Evolutionary conservation across 2,888 invertebrate species (phyloP).

Genomic region (Falcaria lacertinaria): DNA sequence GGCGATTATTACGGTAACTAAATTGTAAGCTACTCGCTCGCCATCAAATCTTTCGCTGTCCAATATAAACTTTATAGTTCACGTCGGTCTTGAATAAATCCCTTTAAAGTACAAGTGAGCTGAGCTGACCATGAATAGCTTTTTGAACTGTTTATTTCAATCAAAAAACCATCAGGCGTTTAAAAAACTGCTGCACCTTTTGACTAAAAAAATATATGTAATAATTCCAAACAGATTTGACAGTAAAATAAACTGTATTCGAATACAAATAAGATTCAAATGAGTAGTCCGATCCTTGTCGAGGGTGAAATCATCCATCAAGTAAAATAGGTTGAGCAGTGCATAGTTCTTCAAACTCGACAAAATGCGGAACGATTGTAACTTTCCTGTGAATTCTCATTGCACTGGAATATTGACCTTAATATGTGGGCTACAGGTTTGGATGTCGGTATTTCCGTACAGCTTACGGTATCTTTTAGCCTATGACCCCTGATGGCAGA

Average conservation of each 20-base stretch:
- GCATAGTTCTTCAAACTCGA: conserved; percentile 41
- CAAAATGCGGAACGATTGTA: conserved; percentile 39
- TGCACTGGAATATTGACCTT: conserved; percentile 41
- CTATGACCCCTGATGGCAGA: conserved; percentile 62
- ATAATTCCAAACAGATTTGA: not conserved
- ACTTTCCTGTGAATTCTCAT: conserved; percentile 18
- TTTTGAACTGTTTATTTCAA: not conserved
- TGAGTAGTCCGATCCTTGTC: conserved; percentile 31
- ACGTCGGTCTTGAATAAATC: no score
- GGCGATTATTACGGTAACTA: not conserved
- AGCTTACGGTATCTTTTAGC: conserved; percentile 63
- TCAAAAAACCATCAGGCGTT: not conserved
- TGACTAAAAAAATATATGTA: not conserved
- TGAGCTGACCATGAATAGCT: no score
- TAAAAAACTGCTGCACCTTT: not conserved
- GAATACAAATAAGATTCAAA: conserved; percentile 19
- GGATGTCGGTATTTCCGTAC: conserved; percentile 27
- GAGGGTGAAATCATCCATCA: conserved; percentile 56
- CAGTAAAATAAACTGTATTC: conserved; percentile 12
- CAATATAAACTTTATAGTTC: not conserved
- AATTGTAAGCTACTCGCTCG: not conserved
- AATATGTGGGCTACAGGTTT: conserved; percentile 25
- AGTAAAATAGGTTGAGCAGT: conserved; percentile 52
- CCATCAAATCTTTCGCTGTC: not conserved
- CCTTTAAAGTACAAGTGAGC: no score